Conservation (phyloP, 1,140 invertebrate genomes). For the Scaptomyza hsui region DNA sequence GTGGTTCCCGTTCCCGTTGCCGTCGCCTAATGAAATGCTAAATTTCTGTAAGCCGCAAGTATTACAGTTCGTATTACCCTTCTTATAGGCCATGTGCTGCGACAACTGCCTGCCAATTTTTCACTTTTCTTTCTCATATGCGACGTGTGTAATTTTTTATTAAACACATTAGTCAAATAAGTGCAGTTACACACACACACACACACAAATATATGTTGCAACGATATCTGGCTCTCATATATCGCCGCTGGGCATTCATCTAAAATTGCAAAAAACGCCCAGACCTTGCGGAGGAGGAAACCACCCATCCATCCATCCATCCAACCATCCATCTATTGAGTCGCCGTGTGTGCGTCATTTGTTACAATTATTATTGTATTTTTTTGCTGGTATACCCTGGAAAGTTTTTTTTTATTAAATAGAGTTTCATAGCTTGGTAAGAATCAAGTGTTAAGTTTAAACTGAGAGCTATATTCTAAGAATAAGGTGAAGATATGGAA, state of each 20-base stretch:
- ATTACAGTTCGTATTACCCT: constrained; percentile 64
- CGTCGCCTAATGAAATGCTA: constrained; percentile 56
- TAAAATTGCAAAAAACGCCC: constrained; percentile 78
- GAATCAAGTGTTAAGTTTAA: too few species aligned
- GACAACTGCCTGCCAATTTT: constrained; percentile 64
- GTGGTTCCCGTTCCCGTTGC: neutral
- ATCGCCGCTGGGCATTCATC: constrained; percentile 72
- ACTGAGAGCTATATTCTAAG: too few species aligned
- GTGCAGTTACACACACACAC: constrained; percentile 48
- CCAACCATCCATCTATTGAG: constrained; percentile 11
- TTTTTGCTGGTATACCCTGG: constrained; percentile 33
- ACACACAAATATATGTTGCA: constrained; percentile 7
- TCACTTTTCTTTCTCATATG: constrained; percentile 57
- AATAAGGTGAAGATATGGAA: too few species aligned
- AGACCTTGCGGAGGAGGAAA: constrained; percentile 1
- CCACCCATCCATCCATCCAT: constrained; percentile 11
- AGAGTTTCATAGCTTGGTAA: neutral
- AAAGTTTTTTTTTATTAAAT: neutral
- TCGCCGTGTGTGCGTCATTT: constrained; percentile 74
- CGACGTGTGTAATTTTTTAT: constrained; percentile 79
- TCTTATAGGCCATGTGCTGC: constrained; percentile 7
- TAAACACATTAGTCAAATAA: constrained; percentile 83
- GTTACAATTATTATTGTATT: constrained; percentile 76
- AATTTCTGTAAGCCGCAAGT: constrained; percentile 79
- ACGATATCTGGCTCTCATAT: constrained; percentile 64